Conservation (phyloP, 2,888 invertebrate genomes). For the Seira ritae region DNA sequence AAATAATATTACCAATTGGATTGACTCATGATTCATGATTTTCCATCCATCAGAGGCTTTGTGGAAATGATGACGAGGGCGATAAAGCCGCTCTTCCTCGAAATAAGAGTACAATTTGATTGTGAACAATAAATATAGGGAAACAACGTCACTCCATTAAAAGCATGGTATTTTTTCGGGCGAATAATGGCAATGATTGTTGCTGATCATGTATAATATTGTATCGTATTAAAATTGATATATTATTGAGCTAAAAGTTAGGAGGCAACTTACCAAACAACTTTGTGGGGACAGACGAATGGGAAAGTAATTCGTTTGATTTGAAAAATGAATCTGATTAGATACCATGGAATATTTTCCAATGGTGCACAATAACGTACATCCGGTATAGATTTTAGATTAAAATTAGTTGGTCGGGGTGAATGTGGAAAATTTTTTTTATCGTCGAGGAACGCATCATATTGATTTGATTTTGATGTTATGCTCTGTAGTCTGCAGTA, state of each 20-base stretch:
- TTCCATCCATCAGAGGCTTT: constrained; percentile 27
- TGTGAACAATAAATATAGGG: constrained; percentile 3
- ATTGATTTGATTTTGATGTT: too few species aligned
- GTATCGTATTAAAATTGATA: not conserved
- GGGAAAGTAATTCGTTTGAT: constrained; percentile 3
- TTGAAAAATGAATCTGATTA: not conserved
- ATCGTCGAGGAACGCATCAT: not conserved
- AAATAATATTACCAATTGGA: constrained; percentile 49
- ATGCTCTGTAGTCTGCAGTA: too few species aligned
- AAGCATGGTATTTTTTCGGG: constrained; percentile 31
- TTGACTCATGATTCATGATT: not conserved
- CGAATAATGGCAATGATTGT: not conserved
- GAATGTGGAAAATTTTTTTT: not conserved
- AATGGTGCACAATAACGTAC: constrained; percentile 15
- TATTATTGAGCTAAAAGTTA: not conserved
- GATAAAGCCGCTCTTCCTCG: not conserved
- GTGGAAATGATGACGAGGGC: not conserved
- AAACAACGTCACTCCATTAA: constrained; percentile 53
- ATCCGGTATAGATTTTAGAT: constrained; percentile 63
- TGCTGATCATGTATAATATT: not conserved
- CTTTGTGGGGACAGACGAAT: not conserved
- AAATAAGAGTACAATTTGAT: not conserved
- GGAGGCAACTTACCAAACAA: not conserved
- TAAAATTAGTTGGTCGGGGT: constrained; percentile 40
- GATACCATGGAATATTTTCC: not conserved